These are phyloP conservation scores for Antigone vipio DNA, from an alignment of 2,113 vertebrate genomes.

Conservation along the genomic window DNA sequence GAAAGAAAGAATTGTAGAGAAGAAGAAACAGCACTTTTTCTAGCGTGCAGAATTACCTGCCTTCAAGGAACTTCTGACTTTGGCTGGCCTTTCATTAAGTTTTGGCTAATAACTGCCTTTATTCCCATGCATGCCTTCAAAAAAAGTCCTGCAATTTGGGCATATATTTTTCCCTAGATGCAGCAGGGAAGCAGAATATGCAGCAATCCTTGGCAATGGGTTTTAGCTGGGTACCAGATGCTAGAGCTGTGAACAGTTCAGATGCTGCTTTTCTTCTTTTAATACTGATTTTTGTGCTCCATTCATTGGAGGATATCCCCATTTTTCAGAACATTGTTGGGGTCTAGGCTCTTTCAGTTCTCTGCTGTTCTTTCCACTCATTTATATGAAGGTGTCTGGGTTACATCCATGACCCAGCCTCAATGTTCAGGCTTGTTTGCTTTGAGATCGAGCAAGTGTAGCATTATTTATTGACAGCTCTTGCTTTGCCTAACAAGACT, in stretches of 20 bases:
- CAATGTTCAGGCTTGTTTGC: background rate
- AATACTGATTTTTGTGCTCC: background rate
- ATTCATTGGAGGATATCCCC: background rate
- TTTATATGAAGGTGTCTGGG: background rate
- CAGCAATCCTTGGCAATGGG: background rate
- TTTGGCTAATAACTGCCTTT: background rate
- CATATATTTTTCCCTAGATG: background rate
- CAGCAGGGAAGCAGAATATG: background rate
- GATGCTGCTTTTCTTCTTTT: background rate
- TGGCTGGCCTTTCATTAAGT: background rate
- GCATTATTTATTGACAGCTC: background rate
- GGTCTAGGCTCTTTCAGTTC: background rate
- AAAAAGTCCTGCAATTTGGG: background rate
- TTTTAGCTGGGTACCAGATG: background rate
- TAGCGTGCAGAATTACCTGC: accelerated
- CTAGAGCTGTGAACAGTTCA: background rate
- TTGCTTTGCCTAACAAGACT: background rate
- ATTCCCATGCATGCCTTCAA: background rate
- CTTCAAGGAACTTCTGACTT: background rate
- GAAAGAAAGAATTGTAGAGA: background rate
- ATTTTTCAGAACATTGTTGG: background rate
- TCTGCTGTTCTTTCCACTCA: background rate
- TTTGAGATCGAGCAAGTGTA: background rate
- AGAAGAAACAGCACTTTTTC: background rate
- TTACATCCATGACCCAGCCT: background rate